Percentiles rank a stretch among this genome's conserved stretches.
Evolutionary conservation across 2,797 vertebrate species (phyloP).

Genomic region (Vultur gryphus): DNA sequence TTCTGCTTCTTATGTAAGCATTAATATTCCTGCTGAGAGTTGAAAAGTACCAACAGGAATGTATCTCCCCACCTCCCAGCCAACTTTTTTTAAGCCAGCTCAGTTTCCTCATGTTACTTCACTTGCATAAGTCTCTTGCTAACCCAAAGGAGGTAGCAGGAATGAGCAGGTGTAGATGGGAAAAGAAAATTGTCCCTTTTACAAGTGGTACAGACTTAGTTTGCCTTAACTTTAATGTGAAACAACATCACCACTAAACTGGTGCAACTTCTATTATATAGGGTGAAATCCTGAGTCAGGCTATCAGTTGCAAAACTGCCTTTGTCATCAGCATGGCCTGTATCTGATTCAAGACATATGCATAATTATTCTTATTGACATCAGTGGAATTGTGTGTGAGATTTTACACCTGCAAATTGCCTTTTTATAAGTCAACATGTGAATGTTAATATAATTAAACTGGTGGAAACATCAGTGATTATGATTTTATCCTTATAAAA

Average conservation of each 20-base stretch:
- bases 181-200: neutral
- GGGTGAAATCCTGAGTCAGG: neutral
- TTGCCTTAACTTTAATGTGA: neutral
- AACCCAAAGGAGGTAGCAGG: neutral
- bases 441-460: neutral
- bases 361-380: neutral
- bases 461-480: neutral
- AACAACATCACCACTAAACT: neutral
- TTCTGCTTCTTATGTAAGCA: neutral
- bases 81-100: neutral
- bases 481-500: neutral
- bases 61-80: neutral
- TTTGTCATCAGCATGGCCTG: neutral
- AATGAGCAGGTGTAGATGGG: neutral
- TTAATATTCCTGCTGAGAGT: neutral
- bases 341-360: neutral
- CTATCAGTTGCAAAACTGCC: neutral
- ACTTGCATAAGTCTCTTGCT: neutral
- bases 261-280: neutral
- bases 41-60: neutral
- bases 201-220: neutral
- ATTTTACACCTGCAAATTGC: neutral
- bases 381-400: neutral
- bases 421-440: neutral
- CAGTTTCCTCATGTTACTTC: neutral